A percentile compares a stretch with the other conserved stretches of the same genome.
Evolutionary conservation across 2,113 vertebrate species (phyloP).

Genomic region (Notothenia rossii): DNA sequence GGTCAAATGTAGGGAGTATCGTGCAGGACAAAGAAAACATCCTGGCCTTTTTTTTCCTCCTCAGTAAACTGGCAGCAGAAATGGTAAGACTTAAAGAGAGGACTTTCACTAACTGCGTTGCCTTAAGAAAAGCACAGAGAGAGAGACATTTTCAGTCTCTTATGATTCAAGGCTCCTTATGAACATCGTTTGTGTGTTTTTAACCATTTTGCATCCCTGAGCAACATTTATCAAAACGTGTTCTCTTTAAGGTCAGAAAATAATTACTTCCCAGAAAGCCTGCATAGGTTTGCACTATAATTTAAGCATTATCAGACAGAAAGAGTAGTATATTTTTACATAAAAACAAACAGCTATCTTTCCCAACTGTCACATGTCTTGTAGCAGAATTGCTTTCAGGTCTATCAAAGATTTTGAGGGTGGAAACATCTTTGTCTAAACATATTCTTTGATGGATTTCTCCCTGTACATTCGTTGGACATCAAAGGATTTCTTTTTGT

Average conservation of each 20-base stretch:
- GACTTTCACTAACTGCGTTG: slow-evolving; percentile 12
- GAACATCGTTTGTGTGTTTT: no score
- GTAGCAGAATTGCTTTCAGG: slow-evolving; percentile 1
- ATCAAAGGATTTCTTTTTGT: slow-evolving; percentile 8
- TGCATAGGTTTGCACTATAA: background rate
- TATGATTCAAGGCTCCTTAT: background rate
- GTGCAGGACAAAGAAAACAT: slow-evolving; percentile 53
- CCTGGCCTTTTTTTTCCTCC: slow-evolving; percentile 32
- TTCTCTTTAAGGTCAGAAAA: background rate
- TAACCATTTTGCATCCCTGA: background rate
- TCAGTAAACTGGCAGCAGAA: slow-evolving; percentile 54
- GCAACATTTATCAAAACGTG: background rate
- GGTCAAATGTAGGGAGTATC: slow-evolving; percentile 64
- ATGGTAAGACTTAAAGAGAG: slow-evolving; percentile 20
- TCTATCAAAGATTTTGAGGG: slow-evolving; percentile 15
- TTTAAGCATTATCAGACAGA: background rate
- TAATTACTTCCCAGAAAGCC: background rate
- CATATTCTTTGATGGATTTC: slow-evolving; percentile 26
- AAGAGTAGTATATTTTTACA: background rate
- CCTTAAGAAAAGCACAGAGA: slow-evolving; percentile 14
- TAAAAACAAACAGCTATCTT: slow-evolving; percentile 15
- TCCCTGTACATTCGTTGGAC: slow-evolving; percentile 14
- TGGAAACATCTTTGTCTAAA: slow-evolving; percentile 18
- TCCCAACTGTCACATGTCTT: background rate
- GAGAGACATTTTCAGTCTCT: background rate